Conservation (phyloP, 2,113 vertebrate genomes). For the Python bivittatus region DNA sequence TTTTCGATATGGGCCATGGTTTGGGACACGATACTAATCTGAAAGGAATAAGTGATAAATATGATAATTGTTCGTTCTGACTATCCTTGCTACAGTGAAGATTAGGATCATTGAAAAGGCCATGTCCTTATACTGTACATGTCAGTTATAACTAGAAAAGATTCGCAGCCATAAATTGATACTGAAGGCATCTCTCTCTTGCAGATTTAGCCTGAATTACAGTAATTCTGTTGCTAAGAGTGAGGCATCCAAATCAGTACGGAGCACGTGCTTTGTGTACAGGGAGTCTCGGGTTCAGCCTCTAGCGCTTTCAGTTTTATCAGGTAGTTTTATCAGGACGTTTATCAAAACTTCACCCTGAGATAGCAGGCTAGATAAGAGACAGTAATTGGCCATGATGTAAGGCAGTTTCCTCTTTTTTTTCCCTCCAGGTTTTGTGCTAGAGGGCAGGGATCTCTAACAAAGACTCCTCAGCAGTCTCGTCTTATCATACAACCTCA, state of each 20-base stretch:
- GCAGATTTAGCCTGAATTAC: neutral
- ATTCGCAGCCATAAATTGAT: neutral
- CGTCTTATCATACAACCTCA: neutral
- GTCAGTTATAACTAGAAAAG: neutral
- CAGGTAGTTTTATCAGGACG: neutral
- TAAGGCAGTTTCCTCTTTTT: neutral
- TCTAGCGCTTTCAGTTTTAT: neutral
- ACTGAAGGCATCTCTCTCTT: neutral
- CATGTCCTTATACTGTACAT: neutral
- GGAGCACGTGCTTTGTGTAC: neutral
- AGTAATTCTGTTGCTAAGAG: neutral
- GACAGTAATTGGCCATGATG: neutral
- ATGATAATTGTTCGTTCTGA: neutral
- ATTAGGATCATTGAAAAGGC: neutral
- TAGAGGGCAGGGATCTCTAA: neutral
- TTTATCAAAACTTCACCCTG: neutral
- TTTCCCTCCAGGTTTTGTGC: neutral
- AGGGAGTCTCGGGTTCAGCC: neutral
- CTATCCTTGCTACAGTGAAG: neutral
- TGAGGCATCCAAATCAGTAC: neutral
- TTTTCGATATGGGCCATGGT: slow-evolving; percentile 36
- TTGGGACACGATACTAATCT: neutral
- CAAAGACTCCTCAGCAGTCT: neutral
- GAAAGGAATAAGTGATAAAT: neutral
- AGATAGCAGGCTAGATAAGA: neutral